phyloP scores from a whole-genome alignment of 2,113 vertebrate genomes.

The Gopherus evgoodei region DNA sequence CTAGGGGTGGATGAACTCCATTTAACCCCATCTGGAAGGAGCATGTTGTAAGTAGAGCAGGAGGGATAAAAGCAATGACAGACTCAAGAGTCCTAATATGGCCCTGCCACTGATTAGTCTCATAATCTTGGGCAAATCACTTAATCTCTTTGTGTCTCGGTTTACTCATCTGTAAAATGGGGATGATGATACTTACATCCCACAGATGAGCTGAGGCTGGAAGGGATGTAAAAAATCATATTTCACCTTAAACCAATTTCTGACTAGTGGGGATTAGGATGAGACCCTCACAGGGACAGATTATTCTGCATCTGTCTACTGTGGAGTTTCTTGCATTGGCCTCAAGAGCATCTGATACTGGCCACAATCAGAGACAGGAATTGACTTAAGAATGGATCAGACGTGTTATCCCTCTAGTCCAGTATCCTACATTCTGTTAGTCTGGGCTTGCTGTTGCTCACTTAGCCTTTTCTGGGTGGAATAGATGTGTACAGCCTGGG shows the following conservation, averaged over 20 bases:
- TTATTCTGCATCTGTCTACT: accelerated
- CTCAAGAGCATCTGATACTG: background rate
- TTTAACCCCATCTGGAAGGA: constrained; percentile 16
- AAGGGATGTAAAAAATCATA: accelerated
- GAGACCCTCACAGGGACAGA: background rate
- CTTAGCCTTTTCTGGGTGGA: background rate
- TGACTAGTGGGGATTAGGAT: background rate
- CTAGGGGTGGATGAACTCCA: constrained; percentile 30
- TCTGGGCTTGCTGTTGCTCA: background rate
- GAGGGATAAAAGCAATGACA: background rate
- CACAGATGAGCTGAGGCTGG: background rate
- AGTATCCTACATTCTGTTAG: background rate
- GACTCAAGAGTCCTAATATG: background rate
- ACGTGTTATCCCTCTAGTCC: background rate
- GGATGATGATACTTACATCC: background rate
- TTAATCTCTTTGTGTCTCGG: background rate
- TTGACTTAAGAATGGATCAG: background rate
- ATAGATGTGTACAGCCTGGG: background rate
- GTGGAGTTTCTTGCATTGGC: background rate
- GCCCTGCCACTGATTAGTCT: background rate
- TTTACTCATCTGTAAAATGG: background rate
- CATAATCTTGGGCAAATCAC: background rate
- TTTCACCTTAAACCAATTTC: background rate
- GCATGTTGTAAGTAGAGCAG: background rate
- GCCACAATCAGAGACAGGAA: background rate